Conservation (phyloP, 2,113 vertebrate genomes). For the Ailurus styani region DNA sequence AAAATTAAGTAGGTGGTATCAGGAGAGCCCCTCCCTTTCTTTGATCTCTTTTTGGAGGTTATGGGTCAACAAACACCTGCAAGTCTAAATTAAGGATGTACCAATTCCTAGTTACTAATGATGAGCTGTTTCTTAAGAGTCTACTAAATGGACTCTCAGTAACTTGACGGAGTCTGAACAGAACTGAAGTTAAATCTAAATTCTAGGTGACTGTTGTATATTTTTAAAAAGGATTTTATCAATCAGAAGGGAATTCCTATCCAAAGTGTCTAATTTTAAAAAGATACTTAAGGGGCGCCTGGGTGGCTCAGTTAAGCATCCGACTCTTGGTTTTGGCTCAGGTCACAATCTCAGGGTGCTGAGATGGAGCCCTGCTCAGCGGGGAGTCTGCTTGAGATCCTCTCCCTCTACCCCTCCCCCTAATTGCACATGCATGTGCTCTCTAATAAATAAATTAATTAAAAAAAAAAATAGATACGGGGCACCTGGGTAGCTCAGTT, state of each 20-base stretch:
- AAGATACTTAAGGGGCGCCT: neutral
- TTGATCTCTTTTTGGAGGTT: neutral
- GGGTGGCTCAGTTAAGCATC: neutral
- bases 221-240: neutral
- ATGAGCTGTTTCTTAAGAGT: neutral
- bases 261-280: neutral
- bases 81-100: neutral
- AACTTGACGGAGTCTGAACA: neutral
- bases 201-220: neutral
- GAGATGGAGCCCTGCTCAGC: too few relatives aligned
- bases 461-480: too few relatives aligned
- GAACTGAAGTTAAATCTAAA: neutral
- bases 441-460: neutral
- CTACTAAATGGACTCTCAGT: neutral
- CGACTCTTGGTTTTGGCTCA: neutral
- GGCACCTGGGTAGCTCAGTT: too few relatives aligned
- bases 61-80: neutral
- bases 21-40: neutral
- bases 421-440: too few relatives aligned
- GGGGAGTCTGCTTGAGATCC: too few relatives aligned
- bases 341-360: neutral
- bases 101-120: neutral
- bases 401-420: too few relatives aligned
- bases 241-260: neutral
- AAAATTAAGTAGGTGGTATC: neutral